Conservation (phyloP, 1,140 invertebrate genomes). For the Megathymus violae region DNA sequence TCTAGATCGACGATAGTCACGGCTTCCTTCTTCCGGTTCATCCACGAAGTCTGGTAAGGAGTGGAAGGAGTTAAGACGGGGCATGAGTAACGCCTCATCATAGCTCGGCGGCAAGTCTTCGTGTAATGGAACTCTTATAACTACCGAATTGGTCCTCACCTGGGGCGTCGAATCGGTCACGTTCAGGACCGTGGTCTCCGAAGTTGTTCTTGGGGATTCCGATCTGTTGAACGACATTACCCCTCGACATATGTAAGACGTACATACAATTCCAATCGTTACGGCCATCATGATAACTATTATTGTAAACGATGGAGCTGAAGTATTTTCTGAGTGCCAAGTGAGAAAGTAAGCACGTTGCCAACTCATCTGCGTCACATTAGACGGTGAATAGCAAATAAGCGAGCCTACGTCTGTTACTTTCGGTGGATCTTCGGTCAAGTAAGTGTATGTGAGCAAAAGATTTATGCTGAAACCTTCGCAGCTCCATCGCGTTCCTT, state of each 20-base stretch:
- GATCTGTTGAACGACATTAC: conserved; percentile 82
- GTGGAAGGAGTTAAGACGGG: conserved; percentile 85
- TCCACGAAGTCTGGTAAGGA: conserved; percentile 84
- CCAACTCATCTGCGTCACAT: conserved; percentile 87
- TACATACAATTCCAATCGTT: conserved; percentile 79
- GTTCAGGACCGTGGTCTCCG: conserved; percentile 80
- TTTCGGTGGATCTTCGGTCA: conserved; percentile 83
- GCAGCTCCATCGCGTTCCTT: conserved; percentile 90
- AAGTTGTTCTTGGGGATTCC: conserved; percentile 76
- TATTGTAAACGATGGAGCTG: conserved; percentile 82
- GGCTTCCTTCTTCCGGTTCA: conserved; percentile 46
- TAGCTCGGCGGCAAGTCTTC: conserved; percentile 88
- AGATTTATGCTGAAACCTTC: conserved; percentile 85
- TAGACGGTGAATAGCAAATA: conserved; percentile 85
- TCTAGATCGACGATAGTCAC: conserved; percentile 60
- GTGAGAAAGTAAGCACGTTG: conserved; percentile 85
- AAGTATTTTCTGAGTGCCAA: conserved; percentile 81
- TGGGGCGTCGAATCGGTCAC: conserved; percentile 81
- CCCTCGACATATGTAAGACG: conserved; percentile 82
- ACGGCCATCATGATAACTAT: conserved; percentile 84
- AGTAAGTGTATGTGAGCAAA: conserved; percentile 84
- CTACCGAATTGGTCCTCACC: conserved; percentile 65
- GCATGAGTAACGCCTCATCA: conserved; percentile 89
- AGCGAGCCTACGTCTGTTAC: conserved; percentile 66
- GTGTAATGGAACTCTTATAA: conserved; percentile 81